These are phyloP conservation scores for Cryptocephalus primarius DNA, from an alignment of 2,888 invertebrate genomes.

Conservation along the genomic window DNA sequence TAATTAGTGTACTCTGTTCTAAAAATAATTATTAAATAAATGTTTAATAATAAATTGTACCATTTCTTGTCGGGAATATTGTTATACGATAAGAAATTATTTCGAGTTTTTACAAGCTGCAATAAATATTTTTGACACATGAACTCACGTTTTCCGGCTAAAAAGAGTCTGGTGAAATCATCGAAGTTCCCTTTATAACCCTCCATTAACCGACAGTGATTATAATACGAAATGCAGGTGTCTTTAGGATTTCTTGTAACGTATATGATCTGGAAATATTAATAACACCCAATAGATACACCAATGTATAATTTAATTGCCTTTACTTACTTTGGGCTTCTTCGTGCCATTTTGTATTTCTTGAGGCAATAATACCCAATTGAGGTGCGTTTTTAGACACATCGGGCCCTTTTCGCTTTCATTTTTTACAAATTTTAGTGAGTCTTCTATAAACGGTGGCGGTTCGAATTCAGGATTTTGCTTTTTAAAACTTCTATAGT, in stretches of 20 bases:
- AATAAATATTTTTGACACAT: too few species aligned
- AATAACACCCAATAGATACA: not conserved
- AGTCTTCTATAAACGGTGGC: conserved; percentile 21
- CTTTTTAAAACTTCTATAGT: conserved; percentile 29
- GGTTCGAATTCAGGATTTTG: conserved; percentile 24
- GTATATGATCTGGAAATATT: conserved; percentile 48
- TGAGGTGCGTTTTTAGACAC: conserved; percentile 55
- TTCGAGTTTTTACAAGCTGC: too few species aligned
- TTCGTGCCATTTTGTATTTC: conserved; percentile 34
- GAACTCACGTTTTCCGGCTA: conserved; percentile 44
- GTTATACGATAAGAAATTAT: too few species aligned
- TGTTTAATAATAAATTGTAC: too few species aligned
- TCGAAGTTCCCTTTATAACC: conserved; percentile 44
- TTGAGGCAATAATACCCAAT: conserved; percentile 46
- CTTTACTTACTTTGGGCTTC: conserved; percentile 31
- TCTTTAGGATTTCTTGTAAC: conserved; percentile 64
- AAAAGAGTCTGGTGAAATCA: conserved; percentile 50
- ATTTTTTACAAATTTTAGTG: conserved; percentile 19
- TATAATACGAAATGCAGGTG: conserved; percentile 57
- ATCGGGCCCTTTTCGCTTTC: conserved; percentile 25
- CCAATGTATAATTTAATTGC: conserved; percentile 16
- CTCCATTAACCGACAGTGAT: conserved; percentile 50
- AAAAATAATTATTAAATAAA: too few species aligned
- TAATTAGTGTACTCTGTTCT: not conserved
- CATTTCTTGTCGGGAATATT: too few species aligned